Conservation (phyloP, 1,140 invertebrate species). For the Sarcophaga peregrina region DNA sequence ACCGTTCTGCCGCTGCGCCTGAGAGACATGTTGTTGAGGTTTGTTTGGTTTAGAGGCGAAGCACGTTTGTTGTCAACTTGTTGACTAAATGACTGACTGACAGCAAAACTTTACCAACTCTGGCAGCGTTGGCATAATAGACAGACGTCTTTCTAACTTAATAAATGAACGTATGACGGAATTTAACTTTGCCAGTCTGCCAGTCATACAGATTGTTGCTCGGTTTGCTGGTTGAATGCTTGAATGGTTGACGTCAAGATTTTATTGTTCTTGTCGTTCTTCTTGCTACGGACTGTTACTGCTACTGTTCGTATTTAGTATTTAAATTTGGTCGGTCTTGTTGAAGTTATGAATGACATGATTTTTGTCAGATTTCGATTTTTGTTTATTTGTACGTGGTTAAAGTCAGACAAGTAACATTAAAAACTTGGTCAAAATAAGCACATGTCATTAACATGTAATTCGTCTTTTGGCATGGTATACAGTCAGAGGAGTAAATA, state of each 20-base stretch:
- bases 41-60: conserved; percentile 5
- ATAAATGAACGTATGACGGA: background rate
- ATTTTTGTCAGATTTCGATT: conserved; percentile 35
- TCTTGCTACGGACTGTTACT: background rate
- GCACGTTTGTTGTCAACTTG: conserved; percentile 38
- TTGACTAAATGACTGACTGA: conserved; percentile 31
- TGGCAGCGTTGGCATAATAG: background rate
- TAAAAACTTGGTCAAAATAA: conserved; percentile 6
- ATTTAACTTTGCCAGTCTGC: background rate
- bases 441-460: conserved; percentile 40
- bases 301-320: background rate
- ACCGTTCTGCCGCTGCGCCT: no score
- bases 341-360: conserved; percentile 26
- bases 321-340: conserved; percentile 13
- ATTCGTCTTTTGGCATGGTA: conserved; percentile 43
- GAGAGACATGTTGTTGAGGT: background rate
- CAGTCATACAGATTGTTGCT: background rate
- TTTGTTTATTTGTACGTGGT: conserved; percentile 45
- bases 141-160: background rate
- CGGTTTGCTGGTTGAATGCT: background rate
- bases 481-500: no score
- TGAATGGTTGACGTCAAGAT: conserved; percentile 23
- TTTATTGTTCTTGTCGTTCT: conserved; percentile 5
- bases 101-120: background rate
- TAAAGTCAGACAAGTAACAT: conserved; percentile 38